Evolutionary conservation across 2,888 invertebrate species (phyloP), one percentile per base, ranked within the genome.

Genomic region (Marasmarcha lunaedactyla): DNA sequence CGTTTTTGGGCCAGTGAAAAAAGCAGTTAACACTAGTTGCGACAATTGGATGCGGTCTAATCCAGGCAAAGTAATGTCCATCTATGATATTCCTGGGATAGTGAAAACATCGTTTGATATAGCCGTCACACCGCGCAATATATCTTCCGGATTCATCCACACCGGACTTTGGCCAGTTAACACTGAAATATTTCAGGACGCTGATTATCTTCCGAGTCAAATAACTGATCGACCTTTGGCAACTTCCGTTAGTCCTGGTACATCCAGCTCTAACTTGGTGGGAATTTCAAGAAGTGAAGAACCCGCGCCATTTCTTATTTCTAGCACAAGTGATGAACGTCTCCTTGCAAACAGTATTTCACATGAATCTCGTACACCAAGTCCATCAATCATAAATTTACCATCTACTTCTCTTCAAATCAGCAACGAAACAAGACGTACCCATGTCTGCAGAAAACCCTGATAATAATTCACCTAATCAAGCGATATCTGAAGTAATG

Each of bases 1-100:
- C 14, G 50, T 60, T 1, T 63, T 51, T 49, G 57, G 61, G 2
- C 59, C 61, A 15, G 46, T 62, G 15, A 66, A 64, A 45, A 48
- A 46, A 34, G 42, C 41, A 30, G 36, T 46, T 15, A 46, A 46
- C 13, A 44, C 44, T 4, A 37, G 44, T 35, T 42, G 38, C 9
- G 44, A 47, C 15, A 37, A 38, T 25, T 46, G 47, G 43, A 53
- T 64, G 46, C 43, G 45, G 1, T 38, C 41, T 9, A 46, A 46
- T 38, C 38, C 45, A 9, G 44, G 45, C n/a, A 42, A 46, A 43
- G 36, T 38, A 1, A 43, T 49, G 45, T 30, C 42, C 6, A 45
- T 49, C 14, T 44, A 49, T 39, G 40, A 49, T 36, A 40, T 46
- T 37, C 41, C 44, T 14, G 38, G 36, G 7, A 43, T 43, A 38